phyloP scores from a whole-genome alignment of 2,113 vertebrate species.

The Loxodonta africana region DNA sequence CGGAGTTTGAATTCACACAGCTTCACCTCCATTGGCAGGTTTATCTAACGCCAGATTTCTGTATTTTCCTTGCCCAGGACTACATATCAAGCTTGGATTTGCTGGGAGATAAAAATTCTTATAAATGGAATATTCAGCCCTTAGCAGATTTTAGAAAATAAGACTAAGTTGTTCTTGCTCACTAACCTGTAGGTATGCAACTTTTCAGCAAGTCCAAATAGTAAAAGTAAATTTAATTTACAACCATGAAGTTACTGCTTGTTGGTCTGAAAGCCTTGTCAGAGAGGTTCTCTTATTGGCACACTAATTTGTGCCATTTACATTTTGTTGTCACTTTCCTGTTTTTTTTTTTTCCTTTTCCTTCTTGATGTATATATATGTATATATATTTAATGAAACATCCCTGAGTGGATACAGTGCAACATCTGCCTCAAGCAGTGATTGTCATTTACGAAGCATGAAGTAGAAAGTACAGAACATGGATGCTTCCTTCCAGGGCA shows the following conservation, averaged over 20 bases:
- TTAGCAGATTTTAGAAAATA: constrained; percentile 58
- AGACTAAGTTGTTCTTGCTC: constrained; percentile 8
- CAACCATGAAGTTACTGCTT: constrained; percentile 81
- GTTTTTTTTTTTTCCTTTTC: background rate
- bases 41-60: background rate
- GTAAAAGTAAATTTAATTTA: constrained; percentile 90
- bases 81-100: constrained; percentile 68
- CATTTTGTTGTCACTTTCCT: constrained; percentile 88
- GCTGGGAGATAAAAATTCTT: constrained; percentile 37
- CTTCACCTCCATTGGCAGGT: constrained; percentile 23
- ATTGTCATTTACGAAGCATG: constrained; percentile 92
- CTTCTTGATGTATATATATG: constrained; percentile 55
- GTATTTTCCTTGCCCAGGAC: constrained; percentile 20
- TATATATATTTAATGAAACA: constrained; percentile 85
- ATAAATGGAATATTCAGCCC: constrained; percentile 73
- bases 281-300: constrained; percentile 88
- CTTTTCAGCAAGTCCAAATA: constrained; percentile 71
- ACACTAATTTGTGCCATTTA: constrained; percentile 81
- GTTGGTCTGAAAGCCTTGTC: constrained; percentile 95
- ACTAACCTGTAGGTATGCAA: background rate
- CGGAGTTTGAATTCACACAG: background rate
- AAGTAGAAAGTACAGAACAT: constrained; percentile 74
- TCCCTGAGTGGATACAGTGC: constrained; percentile 95
- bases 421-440: constrained; percentile 91
- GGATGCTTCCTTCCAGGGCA: constrained; percentile 48